phyloP scores from a whole-genome alignment of 2,113 vertebrate genomes.

The Anhinga rufa region DNA sequence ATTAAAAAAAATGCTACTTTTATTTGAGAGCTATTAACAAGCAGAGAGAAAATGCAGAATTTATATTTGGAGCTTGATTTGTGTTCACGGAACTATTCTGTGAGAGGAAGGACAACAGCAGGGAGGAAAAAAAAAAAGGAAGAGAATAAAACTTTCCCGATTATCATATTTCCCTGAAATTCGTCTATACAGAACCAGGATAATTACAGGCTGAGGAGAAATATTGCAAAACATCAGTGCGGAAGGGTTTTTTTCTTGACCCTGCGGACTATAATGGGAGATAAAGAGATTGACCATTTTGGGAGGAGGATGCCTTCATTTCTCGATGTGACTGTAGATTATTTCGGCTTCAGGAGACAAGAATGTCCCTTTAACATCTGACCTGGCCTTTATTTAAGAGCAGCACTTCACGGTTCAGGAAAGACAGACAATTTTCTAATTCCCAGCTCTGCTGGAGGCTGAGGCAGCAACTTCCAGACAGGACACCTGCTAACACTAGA shows the following conservation, averaged over 20 bases:
- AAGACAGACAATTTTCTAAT: conserved; percentile 76
- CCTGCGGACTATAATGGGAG: background rate
- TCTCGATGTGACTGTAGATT: conserved; percentile 67
- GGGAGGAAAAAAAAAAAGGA: background rate
- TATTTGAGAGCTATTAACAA: background rate
- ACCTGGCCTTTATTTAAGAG: conserved; percentile 75
- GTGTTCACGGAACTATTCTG: background rate
- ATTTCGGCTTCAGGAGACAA: conserved; percentile 72
- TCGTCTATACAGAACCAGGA: background rate
- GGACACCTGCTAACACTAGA: conserved; percentile 74
- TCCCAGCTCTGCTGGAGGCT: conserved; percentile 71
- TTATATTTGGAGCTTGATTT: background rate
- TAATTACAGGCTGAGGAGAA: background rate
- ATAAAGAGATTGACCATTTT: conserved; percentile 69
- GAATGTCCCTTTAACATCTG: conserved; percentile 75
- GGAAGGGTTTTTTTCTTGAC: background rate
- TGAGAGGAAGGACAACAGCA: background rate
- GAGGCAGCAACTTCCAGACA: conserved; percentile 72
- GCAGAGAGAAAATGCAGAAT: background rate
- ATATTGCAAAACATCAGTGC: background rate
- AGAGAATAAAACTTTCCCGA: background rate
- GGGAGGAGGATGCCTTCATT: conserved; percentile 66
- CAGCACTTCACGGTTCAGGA: conserved; percentile 74
- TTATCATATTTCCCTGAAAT: background rate
- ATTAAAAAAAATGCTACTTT: background rate